These are phyloP conservation scores for Pseudorhiza aurosa DNA, from an alignment of 30 jellyfish, hydroid and myxozoan genomes.

Conservation along the genomic window DNA sequence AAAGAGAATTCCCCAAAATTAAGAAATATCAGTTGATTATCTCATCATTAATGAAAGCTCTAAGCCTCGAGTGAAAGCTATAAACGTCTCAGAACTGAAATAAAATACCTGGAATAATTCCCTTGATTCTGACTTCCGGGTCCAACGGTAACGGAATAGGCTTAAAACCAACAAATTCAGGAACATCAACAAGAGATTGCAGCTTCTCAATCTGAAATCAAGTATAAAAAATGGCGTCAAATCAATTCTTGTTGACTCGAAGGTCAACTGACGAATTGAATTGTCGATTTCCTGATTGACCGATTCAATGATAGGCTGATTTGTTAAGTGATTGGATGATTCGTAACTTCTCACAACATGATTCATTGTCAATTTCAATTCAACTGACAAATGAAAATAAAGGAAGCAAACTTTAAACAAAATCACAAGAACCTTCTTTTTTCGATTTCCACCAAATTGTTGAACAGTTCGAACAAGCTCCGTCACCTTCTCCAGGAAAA, in stretches of 20 bases:
- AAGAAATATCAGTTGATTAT: too few relatives aligned
- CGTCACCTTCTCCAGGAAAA: constrained; percentile 89
- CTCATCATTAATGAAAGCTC: neutral
- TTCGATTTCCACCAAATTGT: constrained; percentile 95
- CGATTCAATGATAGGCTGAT: too few relatives aligned
- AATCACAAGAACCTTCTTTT: constrained; percentile 89
- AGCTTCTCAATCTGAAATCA: constrained; percentile 87
- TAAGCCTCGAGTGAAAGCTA: neutral
- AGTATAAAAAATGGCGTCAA: too few relatives aligned
- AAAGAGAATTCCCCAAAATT: neutral
- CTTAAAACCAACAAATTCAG: constrained; percentile 90
- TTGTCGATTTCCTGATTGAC: too few relatives aligned
- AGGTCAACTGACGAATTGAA: too few relatives aligned
- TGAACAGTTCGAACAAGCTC: constrained; percentile 87
- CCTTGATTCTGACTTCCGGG: constrained; percentile 89
- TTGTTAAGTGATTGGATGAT: too few relatives aligned
- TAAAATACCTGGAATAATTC: constrained; percentile 84
- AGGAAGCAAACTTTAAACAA: too few relatives aligned
- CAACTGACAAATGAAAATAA: neutral
- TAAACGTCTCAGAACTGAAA: neutral
- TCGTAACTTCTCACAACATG: too few relatives aligned
- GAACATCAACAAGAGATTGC: constrained; percentile 90
- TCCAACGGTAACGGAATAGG: constrained; percentile 93
- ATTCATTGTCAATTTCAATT: too few relatives aligned
- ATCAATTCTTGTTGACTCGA: too few relatives aligned